phyloP scores from a whole-genome alignment of 2,113 vertebrate species.

The Halcyon malimbica region DNA sequence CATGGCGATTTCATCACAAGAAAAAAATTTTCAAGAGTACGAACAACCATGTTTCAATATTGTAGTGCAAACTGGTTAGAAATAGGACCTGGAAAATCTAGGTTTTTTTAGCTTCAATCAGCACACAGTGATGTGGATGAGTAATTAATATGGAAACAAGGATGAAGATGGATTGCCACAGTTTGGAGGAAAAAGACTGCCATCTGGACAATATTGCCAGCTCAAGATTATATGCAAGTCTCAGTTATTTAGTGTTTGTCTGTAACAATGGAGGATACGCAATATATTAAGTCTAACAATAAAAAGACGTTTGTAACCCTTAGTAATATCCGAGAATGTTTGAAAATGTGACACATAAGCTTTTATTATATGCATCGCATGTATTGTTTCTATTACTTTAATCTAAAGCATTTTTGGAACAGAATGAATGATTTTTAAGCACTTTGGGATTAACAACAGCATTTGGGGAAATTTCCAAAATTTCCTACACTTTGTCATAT shows the following conservation, averaged over 20 bases:
- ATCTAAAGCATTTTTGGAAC: neutral
- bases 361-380: neutral
- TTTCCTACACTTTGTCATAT: neutral
- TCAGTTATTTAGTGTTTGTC: conserved; percentile 2
- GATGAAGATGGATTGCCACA: conserved; percentile 1
- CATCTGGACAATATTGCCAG: conserved; percentile 7
- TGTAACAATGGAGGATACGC: neutral
- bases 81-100: neutral
- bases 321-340: neutral
- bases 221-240: neutral
- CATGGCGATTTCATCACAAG: neutral
- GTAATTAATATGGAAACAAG: conserved; percentile 31
- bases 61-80: neutral
- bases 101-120: neutral
- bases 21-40: neutral
- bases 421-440: neutral
- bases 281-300: neutral
- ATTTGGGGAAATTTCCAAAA: neutral
- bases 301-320: neutral
- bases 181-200: conserved; percentile 8
- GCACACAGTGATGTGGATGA: neutral
- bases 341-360: neutral
- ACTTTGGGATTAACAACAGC: neutral
- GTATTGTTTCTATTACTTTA: neutral
- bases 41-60: neutral